A percentile compares a stretch with the other conserved stretches of the same genome.
These are phyloP conservation scores for Abrostola triplasia DNA, from an alignment of 2,888 invertebrate genomes.

Conservation along the genomic window DNA sequence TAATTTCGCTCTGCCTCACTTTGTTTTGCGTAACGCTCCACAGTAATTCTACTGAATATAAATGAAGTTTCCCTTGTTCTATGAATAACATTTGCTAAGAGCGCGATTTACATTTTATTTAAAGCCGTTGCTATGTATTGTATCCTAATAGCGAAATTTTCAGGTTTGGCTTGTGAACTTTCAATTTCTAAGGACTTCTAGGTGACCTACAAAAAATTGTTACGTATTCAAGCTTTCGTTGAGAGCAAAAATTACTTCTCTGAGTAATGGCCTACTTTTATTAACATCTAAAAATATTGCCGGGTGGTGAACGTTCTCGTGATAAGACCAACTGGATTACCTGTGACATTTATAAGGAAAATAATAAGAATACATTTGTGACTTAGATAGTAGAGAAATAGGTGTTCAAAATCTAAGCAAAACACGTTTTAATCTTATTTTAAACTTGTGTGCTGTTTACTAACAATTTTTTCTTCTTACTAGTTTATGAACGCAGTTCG, in stretches of 20 bases:
- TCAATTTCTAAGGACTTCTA: slow-evolving; percentile 23
- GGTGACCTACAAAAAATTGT: slow-evolving; percentile 16
- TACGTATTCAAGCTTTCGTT: slow-evolving; percentile 37
- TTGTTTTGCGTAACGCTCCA: slow-evolving; percentile 71
- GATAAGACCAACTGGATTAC: slow-evolving; percentile 72
- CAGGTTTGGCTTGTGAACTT: slow-evolving; percentile 28
- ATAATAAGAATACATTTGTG: slow-evolving; percentile 67
- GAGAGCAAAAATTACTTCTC: slow-evolving; percentile 69
- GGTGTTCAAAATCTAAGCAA: slow-evolving; percentile 54
- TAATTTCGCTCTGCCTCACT: slow-evolving; percentile 68
- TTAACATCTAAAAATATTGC: slow-evolving; percentile 76
- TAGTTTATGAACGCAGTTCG: no score
- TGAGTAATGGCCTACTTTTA: slow-evolving; percentile 76
- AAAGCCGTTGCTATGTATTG: slow-evolving; percentile 65
- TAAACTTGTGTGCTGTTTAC: no score
- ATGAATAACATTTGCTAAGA: slow-evolving; percentile 82
- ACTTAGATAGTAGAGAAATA: slow-evolving; percentile 56
- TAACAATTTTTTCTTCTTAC: no score
- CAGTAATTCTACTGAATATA: slow-evolving; percentile 80
- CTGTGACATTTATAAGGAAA: slow-evolving; percentile 64
- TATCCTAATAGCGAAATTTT: slow-evolving; percentile 60
- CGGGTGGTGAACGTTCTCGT: slow-evolving; percentile 64
- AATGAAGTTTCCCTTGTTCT: slow-evolving; percentile 79
- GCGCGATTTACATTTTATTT: slow-evolving; percentile 76
- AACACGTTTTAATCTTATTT: no score